These are phyloP conservation scores for Pteruthius melanotis DNA, from an alignment of 2,113 vertebrate species.

Conservation along the genomic window DNA sequence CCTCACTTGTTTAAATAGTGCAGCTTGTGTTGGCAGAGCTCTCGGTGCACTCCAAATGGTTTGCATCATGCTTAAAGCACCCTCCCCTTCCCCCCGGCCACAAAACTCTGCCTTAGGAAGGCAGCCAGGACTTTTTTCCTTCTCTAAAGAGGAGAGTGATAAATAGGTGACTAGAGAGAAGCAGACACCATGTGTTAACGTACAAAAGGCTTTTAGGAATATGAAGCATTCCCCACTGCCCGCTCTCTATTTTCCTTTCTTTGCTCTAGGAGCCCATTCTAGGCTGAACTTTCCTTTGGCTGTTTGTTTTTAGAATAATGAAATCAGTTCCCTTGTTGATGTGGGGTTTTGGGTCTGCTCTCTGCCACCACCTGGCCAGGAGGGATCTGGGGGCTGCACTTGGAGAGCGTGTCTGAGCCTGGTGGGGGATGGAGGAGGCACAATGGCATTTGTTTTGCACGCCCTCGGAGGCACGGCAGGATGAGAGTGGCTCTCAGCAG, in stretches of 20 bases:
- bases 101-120: slow-evolving; percentile 80
- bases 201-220: slow-evolving; percentile 79
- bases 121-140: slow-evolving; percentile 78
- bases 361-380: slow-evolving; percentile 61
- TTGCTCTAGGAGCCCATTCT: slow-evolving; percentile 68
- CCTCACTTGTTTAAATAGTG: slow-evolving; percentile 99
- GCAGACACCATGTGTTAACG: slow-evolving; percentile 80
- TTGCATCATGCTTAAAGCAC: slow-evolving; percentile 97
- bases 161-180: slow-evolving; percentile 83
- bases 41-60: slow-evolving; percentile 95
- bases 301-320: slow-evolving; percentile 77
- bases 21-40: slow-evolving; percentile 98
- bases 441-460: slow-evolving; percentile 43
- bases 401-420: background rate
- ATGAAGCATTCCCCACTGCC: slow-evolving; percentile 77
- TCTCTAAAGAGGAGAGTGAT: slow-evolving; percentile 80
- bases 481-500: slow-evolving; percentile 48
- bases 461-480: slow-evolving; percentile 25
- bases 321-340: slow-evolving; percentile 70
- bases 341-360: slow-evolving; percentile 57
- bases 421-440: slow-evolving; percentile 18
- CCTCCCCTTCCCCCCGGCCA: slow-evolving; percentile 78
- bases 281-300: slow-evolving; percentile 70
- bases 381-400: slow-evolving; percentile 35
- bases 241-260: slow-evolving; percentile 76